These are phyloP conservation scores for Stylophora pistillata DNA, from an alignment of 64 coral and sea anemone species.

Conservation along the genomic window DNA sequence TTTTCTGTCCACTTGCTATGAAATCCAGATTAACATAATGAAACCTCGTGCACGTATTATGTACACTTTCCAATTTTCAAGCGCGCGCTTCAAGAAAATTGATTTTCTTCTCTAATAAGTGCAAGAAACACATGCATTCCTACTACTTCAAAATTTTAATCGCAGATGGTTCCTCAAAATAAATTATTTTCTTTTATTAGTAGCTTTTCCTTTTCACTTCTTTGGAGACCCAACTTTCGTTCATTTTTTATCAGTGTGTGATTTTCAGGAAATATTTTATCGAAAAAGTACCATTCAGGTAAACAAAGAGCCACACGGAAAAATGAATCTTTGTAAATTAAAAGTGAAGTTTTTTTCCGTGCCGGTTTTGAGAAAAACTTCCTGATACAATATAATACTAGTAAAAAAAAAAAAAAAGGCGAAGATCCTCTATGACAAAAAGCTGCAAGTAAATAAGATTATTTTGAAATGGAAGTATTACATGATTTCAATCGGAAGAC, in stretches of 20 bases:
- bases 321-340: neutral
- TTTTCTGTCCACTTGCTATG: neutral
- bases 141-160: neutral
- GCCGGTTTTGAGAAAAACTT: neutral
- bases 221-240: neutral
- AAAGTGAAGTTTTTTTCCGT: neutral
- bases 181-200: neutral
- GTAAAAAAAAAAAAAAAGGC: neutral
- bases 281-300: neutral
- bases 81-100: neutral
- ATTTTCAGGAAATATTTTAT: neutral
- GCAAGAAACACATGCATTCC: neutral
- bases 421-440: neutral
- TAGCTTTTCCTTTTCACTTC: neutral
- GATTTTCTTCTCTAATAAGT: neutral
- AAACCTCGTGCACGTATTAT: neutral
- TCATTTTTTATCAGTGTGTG: too few relatives aligned
- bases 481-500: neutral
- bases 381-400: neutral
- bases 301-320: neutral
- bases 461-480: neutral
- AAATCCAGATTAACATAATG: neutral
- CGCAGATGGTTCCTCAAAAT: neutral
- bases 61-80: neutral
- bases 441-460: neutral